A percentile compares a stretch with the other conserved stretches of the same genome.
phyloP scores from a whole-genome alignment of 2,797 vertebrate species.

The Chrosomus eos region DNA sequence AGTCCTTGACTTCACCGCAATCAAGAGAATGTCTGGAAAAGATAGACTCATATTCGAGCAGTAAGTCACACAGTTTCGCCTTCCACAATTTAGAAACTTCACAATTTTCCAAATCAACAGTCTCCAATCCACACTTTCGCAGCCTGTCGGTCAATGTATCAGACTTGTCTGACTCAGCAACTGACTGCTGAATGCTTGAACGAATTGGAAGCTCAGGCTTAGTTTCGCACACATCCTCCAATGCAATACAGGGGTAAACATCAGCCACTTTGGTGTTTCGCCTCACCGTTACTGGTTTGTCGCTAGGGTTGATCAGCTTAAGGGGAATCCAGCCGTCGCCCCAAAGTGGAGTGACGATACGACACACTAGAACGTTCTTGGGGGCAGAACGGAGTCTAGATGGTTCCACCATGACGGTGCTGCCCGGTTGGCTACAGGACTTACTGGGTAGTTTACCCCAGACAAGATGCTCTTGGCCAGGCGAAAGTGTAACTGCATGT shows the following conservation, averaged over 20 bases:
- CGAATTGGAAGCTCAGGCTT: not conserved
- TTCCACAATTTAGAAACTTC: not conserved
- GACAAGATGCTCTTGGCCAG: no score
- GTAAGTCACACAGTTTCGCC: not conserved
- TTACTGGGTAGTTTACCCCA: no score
- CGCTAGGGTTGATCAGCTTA: no score
- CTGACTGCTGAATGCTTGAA: not conserved
- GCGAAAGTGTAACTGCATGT: no score
- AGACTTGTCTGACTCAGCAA: not conserved
- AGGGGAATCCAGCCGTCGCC: no score
- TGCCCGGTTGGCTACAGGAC: no score
- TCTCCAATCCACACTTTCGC: not conserved
- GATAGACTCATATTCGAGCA: not conserved
- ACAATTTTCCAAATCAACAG: not conserved
- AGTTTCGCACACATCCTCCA: not conserved
- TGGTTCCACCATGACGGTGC: no score
- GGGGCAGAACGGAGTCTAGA: no score
- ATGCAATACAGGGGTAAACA: not conserved
- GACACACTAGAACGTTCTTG: no score
- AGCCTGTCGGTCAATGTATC: not conserved
- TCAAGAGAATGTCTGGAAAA: conserved; percentile 23
- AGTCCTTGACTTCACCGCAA: conserved; percentile 6
- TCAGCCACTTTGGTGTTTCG: no score
- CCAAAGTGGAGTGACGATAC: no score
- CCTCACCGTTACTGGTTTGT: no score